Evolutionary conservation across 2,888 invertebrate species (phyloP).

Genomic region (Lepidocyrtinus sp.): DNA sequence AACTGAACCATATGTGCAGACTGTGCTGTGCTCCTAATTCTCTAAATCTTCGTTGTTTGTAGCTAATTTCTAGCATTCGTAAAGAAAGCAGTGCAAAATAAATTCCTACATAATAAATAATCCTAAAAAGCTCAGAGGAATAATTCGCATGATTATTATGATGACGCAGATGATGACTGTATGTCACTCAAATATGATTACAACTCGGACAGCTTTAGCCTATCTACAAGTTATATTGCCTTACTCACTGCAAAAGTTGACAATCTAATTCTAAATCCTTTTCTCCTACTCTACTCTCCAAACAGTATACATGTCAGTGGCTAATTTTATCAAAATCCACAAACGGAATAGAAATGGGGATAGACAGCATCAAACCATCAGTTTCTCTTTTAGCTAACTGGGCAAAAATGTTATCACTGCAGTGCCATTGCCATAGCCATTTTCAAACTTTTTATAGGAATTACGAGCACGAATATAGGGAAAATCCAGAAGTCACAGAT

Average conservation of each 20-base stretch:
- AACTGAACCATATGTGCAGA: neutral
- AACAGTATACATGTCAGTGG: slow-evolving; percentile 33
- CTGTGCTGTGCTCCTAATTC: no score
- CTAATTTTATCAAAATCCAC: neutral
- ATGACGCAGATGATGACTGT: slow-evolving; percentile 29
- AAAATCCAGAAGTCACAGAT: no score
- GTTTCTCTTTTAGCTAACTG: neutral
- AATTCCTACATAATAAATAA: neutral
- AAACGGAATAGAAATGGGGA: neutral
- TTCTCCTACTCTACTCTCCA: slow-evolving; percentile 23
- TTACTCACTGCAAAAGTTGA: slow-evolving; percentile 25
- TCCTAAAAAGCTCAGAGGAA: neutral
- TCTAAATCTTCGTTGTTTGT: no score
- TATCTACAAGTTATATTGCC: neutral
- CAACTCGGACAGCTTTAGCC: slow-evolving; percentile 4
- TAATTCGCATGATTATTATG: slow-evolving; percentile 12
- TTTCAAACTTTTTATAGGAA: neutral
- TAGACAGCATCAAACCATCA: neutral
- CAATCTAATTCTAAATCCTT: slow-evolving; percentile 35
- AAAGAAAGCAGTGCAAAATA: neutral
- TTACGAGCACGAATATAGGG: neutral
- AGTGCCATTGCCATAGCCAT: no score
- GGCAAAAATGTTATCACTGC: neutral
- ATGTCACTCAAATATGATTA: slow-evolving; percentile 17
- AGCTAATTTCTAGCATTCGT: no score